Conservation (phyloP, 2,113 vertebrate species). For the Takifugu bimaculatus region DNA sequence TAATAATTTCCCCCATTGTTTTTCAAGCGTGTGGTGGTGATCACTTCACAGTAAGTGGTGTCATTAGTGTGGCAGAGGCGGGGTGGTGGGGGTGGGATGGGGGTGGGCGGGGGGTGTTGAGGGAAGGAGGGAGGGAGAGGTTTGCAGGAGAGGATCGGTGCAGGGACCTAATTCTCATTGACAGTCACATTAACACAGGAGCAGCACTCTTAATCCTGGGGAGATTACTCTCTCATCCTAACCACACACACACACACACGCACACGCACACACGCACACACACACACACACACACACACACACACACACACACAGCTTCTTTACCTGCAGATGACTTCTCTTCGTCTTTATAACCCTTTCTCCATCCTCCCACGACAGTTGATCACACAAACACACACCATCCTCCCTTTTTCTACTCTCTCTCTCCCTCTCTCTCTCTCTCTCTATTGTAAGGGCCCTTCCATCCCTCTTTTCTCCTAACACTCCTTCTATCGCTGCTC, state of each 20-base stretch:
- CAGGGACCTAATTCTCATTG: constrained; percentile 74
- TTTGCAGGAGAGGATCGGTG: constrained; percentile 34
- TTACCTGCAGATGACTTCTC: constrained; percentile 29
- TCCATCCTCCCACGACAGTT: constrained; percentile 4
- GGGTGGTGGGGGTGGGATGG: constrained; percentile 20
- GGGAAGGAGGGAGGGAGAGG: constrained; percentile 16
- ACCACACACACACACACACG: constrained; percentile 27
- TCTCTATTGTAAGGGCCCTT: constrained; percentile 11
- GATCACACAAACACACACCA: constrained; percentile 19
- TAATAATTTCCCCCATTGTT: constrained; percentile 67
- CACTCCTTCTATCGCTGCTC: constrained; percentile 5
- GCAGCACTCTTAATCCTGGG: constrained; percentile 70
- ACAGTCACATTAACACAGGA: constrained; percentile 75
- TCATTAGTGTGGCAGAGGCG: constrained; percentile 53
- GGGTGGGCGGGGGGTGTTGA: constrained; percentile 1
- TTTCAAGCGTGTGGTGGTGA: constrained; percentile 3
- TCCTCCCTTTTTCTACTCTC: constrained; percentile 26
- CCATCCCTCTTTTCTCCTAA: background rate
- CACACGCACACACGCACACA: constrained; percentile 15
- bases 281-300: constrained; percentile 28
- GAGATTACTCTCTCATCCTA: constrained; percentile 69
- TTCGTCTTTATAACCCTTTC: constrained; percentile 42
- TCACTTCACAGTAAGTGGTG: constrained; percentile 56
- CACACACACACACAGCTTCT: constrained; percentile 26
- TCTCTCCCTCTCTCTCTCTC: background rate